A percentile compares a stretch with the other conserved stretches of the same genome.
Evolutionary conservation across 2,113 vertebrate species (phyloP).

Genomic region (Zootoca vivipara): DNA sequence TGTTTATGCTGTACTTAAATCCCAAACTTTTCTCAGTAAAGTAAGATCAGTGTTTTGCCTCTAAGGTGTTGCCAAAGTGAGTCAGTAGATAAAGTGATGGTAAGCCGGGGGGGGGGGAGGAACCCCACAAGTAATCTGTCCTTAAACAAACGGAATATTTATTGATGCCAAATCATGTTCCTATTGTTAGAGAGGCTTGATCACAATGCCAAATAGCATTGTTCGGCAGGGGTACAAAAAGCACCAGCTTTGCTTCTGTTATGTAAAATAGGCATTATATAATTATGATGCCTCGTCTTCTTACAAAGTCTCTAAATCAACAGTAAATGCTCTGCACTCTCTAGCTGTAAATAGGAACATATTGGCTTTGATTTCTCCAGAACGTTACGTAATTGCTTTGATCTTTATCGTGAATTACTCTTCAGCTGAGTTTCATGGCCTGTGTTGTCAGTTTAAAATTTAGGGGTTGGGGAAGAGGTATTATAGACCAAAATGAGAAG

Average conservation of each 20-base stretch:
- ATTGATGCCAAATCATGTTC: conserved; percentile 19
- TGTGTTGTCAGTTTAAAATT: conserved; percentile 47
- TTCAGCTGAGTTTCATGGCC: conserved; percentile 41
- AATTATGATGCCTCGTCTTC: conserved; percentile 6
- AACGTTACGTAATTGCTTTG: conserved; percentile 54
- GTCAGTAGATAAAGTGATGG: not conserved
- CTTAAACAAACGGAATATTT: conserved; percentile 14
- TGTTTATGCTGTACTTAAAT: not conserved
- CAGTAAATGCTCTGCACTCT: conserved; percentile 19
- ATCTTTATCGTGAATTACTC: conserved; percentile 44
- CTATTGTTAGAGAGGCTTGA: not conserved
- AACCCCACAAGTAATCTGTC: conserved; percentile 17
- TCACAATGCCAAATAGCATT: fast-evolving
- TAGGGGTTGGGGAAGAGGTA: conserved; percentile 38
- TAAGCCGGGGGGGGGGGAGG: not conserved
- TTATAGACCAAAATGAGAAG: conserved; percentile 36
- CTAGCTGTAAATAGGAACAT: conserved; percentile 43
- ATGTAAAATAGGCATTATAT: conserved; percentile 24
- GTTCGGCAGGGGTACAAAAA: conserved; percentile 14
- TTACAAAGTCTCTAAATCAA: conserved; percentile 30
- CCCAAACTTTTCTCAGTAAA: not conserved
- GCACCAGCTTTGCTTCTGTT: conserved; percentile 24
- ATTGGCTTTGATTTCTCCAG: conserved; percentile 49
- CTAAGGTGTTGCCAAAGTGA: not conserved
- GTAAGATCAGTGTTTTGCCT: not conserved